These are phyloP conservation scores for Ursus arctos DNA, from an alignment of 2,113 vertebrate genomes.

Conservation along the genomic window DNA sequence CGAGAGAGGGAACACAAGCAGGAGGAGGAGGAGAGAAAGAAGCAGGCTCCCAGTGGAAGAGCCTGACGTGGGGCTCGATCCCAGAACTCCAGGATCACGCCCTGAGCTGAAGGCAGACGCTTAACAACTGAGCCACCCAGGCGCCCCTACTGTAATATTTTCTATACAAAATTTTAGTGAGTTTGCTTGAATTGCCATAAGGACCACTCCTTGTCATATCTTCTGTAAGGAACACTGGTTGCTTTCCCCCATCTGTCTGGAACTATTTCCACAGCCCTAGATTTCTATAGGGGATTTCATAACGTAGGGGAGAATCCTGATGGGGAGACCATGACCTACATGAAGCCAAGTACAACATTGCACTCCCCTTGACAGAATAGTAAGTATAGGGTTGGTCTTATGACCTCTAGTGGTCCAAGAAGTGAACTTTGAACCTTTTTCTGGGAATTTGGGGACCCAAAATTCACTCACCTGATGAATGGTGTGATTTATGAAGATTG, in stretches of 20 bases:
- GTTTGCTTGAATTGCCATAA: neutral
- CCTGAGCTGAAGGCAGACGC: no score
- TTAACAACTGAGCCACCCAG: no score
- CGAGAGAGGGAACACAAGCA: no score
- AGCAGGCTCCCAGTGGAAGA: no score
- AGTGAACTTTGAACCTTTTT: neutral
- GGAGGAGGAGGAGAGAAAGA: no score
- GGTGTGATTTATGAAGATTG: neutral
- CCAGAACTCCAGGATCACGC: no score
- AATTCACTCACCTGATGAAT: neutral
- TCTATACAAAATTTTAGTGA: neutral
- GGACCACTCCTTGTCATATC: no score
- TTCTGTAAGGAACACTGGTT: neutral
- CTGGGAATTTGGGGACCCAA: neutral
- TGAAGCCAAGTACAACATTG: neutral
- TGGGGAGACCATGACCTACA: neutral
- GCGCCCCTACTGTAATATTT: neutral
- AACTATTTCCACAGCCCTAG: neutral
- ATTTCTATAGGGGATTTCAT: neutral
- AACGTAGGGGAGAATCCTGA: neutral
- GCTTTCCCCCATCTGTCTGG: neutral
- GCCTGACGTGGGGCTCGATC: no score
- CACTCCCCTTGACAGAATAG: neutral
- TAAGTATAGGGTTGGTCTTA: neutral
- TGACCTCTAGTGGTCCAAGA: neutral